These are phyloP conservation scores for Hydractinia echinata DNA, from an alignment of 30 jellyfish, hydroid and myxozoan species.

Conservation along the genomic window DNA sequence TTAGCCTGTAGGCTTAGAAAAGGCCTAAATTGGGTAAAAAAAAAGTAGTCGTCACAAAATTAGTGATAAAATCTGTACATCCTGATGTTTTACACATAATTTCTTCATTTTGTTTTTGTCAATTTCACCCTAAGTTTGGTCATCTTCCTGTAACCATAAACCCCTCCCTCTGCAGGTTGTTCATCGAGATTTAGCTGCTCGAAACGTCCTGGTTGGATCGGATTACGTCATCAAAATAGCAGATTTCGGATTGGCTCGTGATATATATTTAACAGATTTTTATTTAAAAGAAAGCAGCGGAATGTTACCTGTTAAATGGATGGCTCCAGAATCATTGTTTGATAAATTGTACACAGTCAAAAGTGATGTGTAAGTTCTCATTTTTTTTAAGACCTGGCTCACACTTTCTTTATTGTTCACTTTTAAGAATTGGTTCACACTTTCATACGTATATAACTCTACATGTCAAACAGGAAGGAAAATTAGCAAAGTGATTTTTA, in stretches of 20 bases:
- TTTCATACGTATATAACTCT: too few species aligned
- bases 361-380: slow-evolving; percentile 88
- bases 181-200: slow-evolving; percentile 96
- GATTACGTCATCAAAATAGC: slow-evolving; percentile 90
- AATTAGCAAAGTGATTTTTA: too few species aligned
- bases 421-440: too few species aligned
- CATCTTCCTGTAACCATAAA: background rate
- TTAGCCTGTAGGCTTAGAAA: too few species aligned
- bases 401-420: background rate
- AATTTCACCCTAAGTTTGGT: background rate
- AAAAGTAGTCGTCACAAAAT: too few species aligned
- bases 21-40: too few species aligned
- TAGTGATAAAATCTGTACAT: too few species aligned
- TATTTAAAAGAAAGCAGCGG: slow-evolving; percentile 86
- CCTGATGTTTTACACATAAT: too few species aligned
- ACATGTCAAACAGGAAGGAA: too few species aligned
- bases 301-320: slow-evolving; percentile 96
- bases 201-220: slow-evolving; percentile 82
- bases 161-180: slow-evolving; percentile 53
- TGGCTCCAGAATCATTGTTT: slow-evolving; percentile 93
- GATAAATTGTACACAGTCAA: slow-evolving; percentile 80
- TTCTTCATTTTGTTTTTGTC: background rate
- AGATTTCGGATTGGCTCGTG: slow-evolving; percentile 95
- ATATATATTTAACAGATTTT: slow-evolving; percentile 56
- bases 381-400: background rate